Evolutionary conservation across 2,797 vertebrate species (phyloP), one percentile per base, ranked within the genome.

Genomic region (Paguma larvata): DNA sequence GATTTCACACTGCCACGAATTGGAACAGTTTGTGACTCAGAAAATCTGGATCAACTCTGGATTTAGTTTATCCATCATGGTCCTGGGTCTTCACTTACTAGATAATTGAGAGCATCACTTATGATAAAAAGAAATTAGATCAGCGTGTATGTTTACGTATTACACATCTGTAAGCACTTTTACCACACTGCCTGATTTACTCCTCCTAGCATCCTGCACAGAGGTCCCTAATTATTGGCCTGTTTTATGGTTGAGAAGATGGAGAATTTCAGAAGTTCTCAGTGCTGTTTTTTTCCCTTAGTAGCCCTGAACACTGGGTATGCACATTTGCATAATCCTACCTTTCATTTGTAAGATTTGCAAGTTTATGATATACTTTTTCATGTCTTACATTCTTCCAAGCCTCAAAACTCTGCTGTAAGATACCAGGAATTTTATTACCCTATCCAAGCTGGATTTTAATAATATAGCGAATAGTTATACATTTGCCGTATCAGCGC

Each of bases 41-140:
- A 91, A 93, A 63, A 82, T 65, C 87, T 94, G 67, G 18, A 56
- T 82, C 38, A 87, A 7, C 10, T 82, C 25, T 83, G n/a, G 46
- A 73, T 68, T 93, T 87, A 30, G 14, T 78, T 95, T 78, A 48
- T 65, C 59, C 9, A 9, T 80, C 27, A 14, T 75, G 32, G 38
- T 78, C 63, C 77, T 46, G 59, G 19, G 38, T 46, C 62, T 92
- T 94, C 27, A 51, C 13, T 90, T 78, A 41, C 30, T 84, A 63
- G 75, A 5, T 38, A 46, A 56, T 34, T 38, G 46, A 94, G 78
- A 77, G 5, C 48, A 32, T 93, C 56, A 92, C 44, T 89, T 67
- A 62, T 79, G 53, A 32, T 38, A 67, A 23, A 87, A 80, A 23
- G 75, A 92, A 38, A 67, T 30, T 25, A 68, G 12, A 12, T 41